Evolutionary conservation across 1,140 invertebrate genomes (phyloP).

Genomic region (Aradophagus sp.): DNA sequence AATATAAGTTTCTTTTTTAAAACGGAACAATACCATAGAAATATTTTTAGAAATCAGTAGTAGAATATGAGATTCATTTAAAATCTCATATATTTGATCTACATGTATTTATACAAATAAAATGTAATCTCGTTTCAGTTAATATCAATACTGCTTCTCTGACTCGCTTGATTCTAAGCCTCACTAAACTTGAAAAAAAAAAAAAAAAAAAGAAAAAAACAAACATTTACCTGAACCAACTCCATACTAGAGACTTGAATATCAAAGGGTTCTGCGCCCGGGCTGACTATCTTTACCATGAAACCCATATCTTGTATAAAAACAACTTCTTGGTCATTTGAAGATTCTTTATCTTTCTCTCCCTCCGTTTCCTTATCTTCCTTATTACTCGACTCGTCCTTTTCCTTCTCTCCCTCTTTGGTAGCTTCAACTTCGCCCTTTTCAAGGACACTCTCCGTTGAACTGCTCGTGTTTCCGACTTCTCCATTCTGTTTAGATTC

Average conservation of each 20-base stretch:
- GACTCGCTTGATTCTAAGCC: too few relatives aligned
- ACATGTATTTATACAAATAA: too few relatives aligned
- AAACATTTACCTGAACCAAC: slow-evolving; percentile 83
- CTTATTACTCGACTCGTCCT: slow-evolving; percentile 68
- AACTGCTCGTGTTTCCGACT: slow-evolving; percentile 57
- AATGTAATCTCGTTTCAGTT: too few relatives aligned
- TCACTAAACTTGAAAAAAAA: too few relatives aligned
- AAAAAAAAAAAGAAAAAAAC: neutral
- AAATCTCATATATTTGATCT: too few relatives aligned
- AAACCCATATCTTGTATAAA: slow-evolving; percentile 96
- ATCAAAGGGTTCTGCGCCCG: slow-evolving; percentile 91
- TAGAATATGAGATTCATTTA: too few relatives aligned
- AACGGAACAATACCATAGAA: too few relatives aligned
- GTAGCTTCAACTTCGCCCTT: slow-evolving; percentile 76
- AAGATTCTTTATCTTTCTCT: slow-evolving; percentile 69
- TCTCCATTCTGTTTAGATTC: slow-evolving; percentile 64
- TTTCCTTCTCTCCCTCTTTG: slow-evolving; percentile 73
- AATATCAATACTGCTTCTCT: too few relatives aligned
- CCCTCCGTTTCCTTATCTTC: slow-evolving; percentile 61
- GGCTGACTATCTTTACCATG: slow-evolving; percentile 92
- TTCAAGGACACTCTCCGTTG: slow-evolving; percentile 71
- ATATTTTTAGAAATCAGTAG: too few relatives aligned
- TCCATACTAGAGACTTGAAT: slow-evolving; percentile 98
- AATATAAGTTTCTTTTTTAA: too few relatives aligned
- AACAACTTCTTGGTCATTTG: slow-evolving; percentile 84